These are phyloP conservation scores for Colius striatus DNA, from an alignment of 2,113 vertebrate genomes.

Conservation along the genomic window DNA sequence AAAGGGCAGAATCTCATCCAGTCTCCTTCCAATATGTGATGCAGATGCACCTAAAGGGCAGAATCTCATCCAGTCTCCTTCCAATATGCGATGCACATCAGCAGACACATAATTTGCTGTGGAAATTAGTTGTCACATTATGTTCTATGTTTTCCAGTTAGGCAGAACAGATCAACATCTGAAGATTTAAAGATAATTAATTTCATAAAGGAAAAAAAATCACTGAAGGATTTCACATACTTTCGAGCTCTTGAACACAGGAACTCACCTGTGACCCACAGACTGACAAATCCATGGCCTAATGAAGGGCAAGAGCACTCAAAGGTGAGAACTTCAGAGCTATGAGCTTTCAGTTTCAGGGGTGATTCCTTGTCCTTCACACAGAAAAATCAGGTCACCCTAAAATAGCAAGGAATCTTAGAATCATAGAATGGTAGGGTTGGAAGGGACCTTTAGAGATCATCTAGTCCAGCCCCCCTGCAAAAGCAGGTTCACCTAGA, in stretches of 20 bases:
- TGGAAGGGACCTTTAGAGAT: no score
- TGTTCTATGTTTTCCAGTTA: slow-evolving; percentile 6
- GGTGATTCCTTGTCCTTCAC: neutral
- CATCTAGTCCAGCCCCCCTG: no score
- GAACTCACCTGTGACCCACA: neutral
- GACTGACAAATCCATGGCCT: neutral
- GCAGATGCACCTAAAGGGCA: slow-evolving; percentile 5
- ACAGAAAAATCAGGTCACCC: neutral
- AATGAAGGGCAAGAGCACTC: neutral
- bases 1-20: neutral
- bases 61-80: neutral
- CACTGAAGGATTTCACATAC: neutral
- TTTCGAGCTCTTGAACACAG: neutral
- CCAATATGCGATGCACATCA: neutral
- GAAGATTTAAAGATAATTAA: slow-evolving; percentile 24
- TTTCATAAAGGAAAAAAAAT: slow-evolving; percentile 12
- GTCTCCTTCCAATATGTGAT: neutral
- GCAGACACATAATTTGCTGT: slow-evolving; percentile 9
- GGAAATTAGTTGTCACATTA: slow-evolving; percentile 37
- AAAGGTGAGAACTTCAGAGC: neutral
- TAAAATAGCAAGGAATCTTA: neutral
- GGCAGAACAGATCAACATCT: neutral
- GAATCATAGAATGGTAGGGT: no score
- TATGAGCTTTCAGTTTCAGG: neutral
- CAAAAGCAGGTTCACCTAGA: no score